Evolutionary conservation across 1,140 invertebrate species (phyloP).

Genomic region (Lepidotrigona ventralis): DNA sequence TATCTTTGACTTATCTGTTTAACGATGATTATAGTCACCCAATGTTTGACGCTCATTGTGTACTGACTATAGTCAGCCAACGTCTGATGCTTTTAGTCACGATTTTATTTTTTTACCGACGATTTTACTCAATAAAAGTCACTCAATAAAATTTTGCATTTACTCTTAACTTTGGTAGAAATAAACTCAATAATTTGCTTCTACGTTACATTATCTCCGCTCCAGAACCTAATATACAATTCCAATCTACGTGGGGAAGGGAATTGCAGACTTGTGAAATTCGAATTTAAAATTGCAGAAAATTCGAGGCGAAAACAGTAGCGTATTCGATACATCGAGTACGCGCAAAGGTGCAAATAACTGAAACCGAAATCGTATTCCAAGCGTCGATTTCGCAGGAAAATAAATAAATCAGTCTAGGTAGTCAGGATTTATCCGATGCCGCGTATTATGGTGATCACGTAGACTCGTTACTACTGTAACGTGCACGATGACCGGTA

Average conservation of each 20-base stretch:
- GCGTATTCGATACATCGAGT: not conserved
- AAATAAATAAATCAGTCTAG: constrained; percentile 25
- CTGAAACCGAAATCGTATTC: not conserved
- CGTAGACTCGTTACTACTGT: constrained; percentile 45
- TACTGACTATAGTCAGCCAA: no score
- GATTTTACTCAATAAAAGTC: no score
- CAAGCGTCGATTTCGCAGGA: not conserved
- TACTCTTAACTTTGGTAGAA: no score
- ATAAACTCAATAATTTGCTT: not conserved
- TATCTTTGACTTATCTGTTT: no score
- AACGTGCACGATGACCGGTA: constrained; percentile 44
- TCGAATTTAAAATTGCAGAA: not conserved
- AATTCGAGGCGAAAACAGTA: not conserved
- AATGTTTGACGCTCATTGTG: no score
- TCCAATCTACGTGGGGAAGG: no score
- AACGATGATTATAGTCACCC: no score
- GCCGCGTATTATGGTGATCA: constrained; percentile 28
- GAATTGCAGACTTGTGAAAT: no score
- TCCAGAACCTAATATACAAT: not conserved
- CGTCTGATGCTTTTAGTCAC: no score
- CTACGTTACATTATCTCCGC: not conserved
- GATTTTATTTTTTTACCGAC: no score
- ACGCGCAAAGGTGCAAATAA: not conserved
- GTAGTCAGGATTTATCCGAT: constrained; percentile 22
- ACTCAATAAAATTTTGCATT: no score